Base-by-base conservation (phyloP, 2,797 vertebrate genomes). In the Erithacus rubecula region DNA sequence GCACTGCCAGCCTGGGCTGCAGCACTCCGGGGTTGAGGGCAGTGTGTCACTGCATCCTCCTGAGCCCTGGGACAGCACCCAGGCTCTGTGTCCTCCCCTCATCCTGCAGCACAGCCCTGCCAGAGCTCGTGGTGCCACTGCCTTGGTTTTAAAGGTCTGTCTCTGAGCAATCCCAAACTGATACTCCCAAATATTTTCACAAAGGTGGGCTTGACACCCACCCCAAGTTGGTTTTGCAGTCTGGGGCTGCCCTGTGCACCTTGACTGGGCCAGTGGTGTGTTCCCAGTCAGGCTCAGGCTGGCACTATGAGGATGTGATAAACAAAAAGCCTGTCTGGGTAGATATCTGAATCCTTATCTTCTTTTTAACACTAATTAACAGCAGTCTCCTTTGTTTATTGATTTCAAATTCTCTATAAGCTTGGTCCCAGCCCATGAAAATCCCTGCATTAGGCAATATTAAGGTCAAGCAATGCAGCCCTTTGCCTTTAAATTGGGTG, bases 391-490 rank as follows among this genome's bases (percentile, higher is more conserved):
- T 83, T 62, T 94, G 78, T 84, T 69, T 81, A 78, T 81, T 52
- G 69, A 93, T 94, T 89, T 93, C 43, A 67, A 75, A 47, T 92
- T 94, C 81, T 77, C 21, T 30, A 19, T 53, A 15, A 71, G n/a
- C 70, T 91, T 81, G 32, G 68, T 92, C 59, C 41, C 10, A 49
- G 44, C 55, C 79, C 22, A 8, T 72, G 89, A 86, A 95, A 91
- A 83, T 86, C 58, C 72, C 55, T 55, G 51, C 14, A 69, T 91
- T 91, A 83, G 58, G 51, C 76, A 81, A 81, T 51, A 44, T 72
- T 69, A 69, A 92, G 82, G 65, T 86, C 24, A 6, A 88, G 77
- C 65, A 59, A 30, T 22, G 5, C 53, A 91, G 51, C 52, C 77
- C 27, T 4, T 59, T 72, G 70, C 72, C 89, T 63, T 86, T 89